Percentiles rank a stretch among this genome's conserved stretches.
phyloP scores from a whole-genome alignment of 2,797 vertebrate genomes.

The Protonibea diacanthus region DNA sequence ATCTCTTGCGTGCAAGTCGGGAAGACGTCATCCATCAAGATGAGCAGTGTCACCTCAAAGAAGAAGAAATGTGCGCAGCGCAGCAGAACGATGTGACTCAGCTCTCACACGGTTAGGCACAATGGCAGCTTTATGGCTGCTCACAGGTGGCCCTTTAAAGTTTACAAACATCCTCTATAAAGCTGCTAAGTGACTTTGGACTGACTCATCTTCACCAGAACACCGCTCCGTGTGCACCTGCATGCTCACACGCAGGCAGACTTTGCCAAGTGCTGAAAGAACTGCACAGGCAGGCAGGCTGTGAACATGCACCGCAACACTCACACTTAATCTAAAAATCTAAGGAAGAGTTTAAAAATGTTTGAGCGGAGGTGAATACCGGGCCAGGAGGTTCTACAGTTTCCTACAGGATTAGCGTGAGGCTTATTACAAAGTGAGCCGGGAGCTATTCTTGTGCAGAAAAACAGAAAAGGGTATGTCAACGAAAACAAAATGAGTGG shows the following conservation, averaged over 20 bases:
- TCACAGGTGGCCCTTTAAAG: slow-evolving; percentile 80
- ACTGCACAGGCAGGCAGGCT: background rate
- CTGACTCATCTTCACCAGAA: slow-evolving; percentile 78
- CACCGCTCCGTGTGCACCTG: slow-evolving; percentile 67
- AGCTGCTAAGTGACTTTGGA: slow-evolving; percentile 72
- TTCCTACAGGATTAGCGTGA: slow-evolving; percentile 32
- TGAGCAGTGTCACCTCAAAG: slow-evolving; percentile 57
- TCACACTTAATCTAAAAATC: slow-evolving; percentile 14
- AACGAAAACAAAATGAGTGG: slow-evolving; percentile 69
- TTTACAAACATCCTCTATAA: slow-evolving; percentile 78
- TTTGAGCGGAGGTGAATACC: slow-evolving; percentile 32
- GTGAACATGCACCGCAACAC: background rate
- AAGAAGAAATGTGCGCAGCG: slow-evolving; percentile 46
- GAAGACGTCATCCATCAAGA: slow-evolving; percentile 25
- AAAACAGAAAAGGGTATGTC: slow-evolving; percentile 52
- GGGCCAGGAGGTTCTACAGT: slow-evolving; percentile 18
- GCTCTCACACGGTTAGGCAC: slow-evolving; percentile 63
- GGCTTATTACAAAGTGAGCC: slow-evolving; percentile 43
- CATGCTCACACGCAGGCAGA: slow-evolving; percentile 46
- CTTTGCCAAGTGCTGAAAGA: slow-evolving; percentile 28
- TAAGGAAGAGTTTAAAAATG: slow-evolving; percentile 23
- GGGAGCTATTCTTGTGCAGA: slow-evolving; percentile 52
- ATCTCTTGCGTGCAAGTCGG: slow-evolving; percentile 25
- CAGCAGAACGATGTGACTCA: slow-evolving; percentile 66
- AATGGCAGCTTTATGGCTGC: slow-evolving; percentile 76